Conservation (phyloP, 2,888 invertebrate species). For the Eristalis pertinax region DNA sequence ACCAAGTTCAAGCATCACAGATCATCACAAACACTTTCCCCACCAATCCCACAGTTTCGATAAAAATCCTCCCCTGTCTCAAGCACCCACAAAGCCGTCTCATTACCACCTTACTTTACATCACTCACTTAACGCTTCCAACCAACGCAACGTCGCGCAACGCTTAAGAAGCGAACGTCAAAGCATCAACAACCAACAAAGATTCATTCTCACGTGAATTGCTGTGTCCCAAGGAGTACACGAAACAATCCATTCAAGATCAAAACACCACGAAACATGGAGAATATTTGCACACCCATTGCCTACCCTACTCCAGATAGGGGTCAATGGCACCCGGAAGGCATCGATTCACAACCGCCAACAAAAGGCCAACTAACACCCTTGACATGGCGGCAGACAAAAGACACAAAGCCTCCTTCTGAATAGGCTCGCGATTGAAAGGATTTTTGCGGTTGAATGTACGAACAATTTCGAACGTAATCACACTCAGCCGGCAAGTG, state of each 20-base stretch:
- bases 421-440: constrained; percentile 21
- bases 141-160: background rate
- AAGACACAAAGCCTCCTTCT: background rate
- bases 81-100: constrained; percentile 20
- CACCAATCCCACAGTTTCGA: too few species aligned
- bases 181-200: constrained; percentile 7
- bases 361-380: constrained; percentile 23
- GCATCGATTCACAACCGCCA: constrained; percentile 9
- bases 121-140: background rate
- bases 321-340: constrained; percentile 50
- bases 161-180: background rate
- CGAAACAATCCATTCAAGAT: background rate
- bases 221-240: background rate
- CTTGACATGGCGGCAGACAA: constrained; percentile 8
- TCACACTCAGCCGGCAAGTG: constrained; percentile 11
- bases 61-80: background rate
- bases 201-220: background rate
- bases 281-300: constrained; percentile 27
- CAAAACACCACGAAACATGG: constrained; percentile 7
- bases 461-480: constrained; percentile 52
- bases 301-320: background rate
- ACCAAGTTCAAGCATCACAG: too few species aligned
- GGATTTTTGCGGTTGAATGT: constrained; percentile 44
- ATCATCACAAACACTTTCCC: too few species aligned
- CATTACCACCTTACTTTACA: constrained; percentile 9